Evolutionary conservation across 1,140 invertebrate genomes (phyloP).

Genomic region (Semibalanus balanoides): DNA sequence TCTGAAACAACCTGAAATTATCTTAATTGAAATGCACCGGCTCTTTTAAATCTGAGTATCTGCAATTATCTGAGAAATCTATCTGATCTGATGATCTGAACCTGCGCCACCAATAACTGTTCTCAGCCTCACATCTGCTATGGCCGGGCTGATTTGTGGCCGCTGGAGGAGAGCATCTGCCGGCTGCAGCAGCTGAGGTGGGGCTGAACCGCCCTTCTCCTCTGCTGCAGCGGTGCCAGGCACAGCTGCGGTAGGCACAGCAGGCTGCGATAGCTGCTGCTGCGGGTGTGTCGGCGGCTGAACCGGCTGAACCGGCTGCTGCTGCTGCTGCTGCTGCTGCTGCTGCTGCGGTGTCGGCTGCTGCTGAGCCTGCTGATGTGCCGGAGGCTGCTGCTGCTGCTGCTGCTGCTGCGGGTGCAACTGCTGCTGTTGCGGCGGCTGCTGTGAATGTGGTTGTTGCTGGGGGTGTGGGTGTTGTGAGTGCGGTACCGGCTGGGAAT

Average conservation of each 20-base stretch:
- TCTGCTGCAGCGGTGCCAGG: background rate
- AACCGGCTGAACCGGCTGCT: conserved; percentile 31
- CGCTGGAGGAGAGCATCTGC: background rate
- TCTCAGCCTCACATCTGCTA: no score
- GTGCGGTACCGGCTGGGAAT: conserved; percentile 11
- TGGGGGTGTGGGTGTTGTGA: conserved; percentile 15
- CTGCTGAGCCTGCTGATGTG: conserved; percentile 10
- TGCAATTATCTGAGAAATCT: no score
- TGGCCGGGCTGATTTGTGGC: background rate
- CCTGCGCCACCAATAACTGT: no score
- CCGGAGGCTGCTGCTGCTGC: conserved; percentile 29
- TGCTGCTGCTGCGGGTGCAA: conserved; percentile 18
- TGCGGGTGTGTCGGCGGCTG: conserved; percentile 35
- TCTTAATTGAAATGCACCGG: no score
- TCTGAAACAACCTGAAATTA: no score
- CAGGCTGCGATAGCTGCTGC: conserved; percentile 21
- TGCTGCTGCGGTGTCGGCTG: conserved; percentile 28
- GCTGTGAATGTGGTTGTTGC: conserved; percentile 14
- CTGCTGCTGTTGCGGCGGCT: conserved; percentile 10
- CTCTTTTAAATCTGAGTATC: no score
- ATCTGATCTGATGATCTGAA: no score
- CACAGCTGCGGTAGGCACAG: background rate
- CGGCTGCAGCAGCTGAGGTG: background rate
- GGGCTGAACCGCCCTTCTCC: no score
- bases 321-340: conserved; percentile 29